Evolutionary conservation across 2,888 invertebrate species (phyloP), one percentile per base, ranked within the genome.

Genomic region (Leucozona laternaria): DNA sequence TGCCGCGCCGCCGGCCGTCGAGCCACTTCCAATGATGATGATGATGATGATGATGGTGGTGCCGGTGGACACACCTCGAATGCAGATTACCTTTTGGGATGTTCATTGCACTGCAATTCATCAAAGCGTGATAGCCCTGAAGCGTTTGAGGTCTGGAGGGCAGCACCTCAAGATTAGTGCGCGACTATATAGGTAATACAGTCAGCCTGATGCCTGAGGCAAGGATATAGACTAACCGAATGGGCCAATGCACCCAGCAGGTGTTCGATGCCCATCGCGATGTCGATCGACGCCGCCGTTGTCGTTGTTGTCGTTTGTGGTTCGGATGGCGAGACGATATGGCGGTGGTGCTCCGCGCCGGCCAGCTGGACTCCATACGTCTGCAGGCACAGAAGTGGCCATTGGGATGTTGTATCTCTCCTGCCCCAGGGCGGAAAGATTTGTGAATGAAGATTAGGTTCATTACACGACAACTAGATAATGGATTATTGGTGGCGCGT

Each of bases 401-500:
- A 68, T 28, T 50, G 64, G 79, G 40, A 55, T 73, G 48, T 60
- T 70, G 64, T 37, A 11, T 43, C 17, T 43, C 22, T 80, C 45
- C 40, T 34, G 60, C 57, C 62, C 28, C 73, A 53, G 62, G 77
- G 55, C 11, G 68, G 48, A 62, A 73, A 85, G 85, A 81, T 85
- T 85, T 68, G 68, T 78, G 85, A 85, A 85, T 85, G 72, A 25
- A 85, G 81, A 85, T 85, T 81, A 85, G 73, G 60, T 81, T 81
- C 85, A 81, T 85, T 85, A 85, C 85, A 85, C 64, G 85, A 81
- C 85, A 68, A 55, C 81, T 50, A 85, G 85, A 85, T 81, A 85
- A 85, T 78, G 81, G 81, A 85, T 85, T 81, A 85, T 85, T 81
- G 81, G 81, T 81, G 85, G 85, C 72, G 53, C 81, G 68, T 73